phyloP scores from a whole-genome alignment of 2,888 invertebrate species.

The Steromphala cineraria region DNA sequence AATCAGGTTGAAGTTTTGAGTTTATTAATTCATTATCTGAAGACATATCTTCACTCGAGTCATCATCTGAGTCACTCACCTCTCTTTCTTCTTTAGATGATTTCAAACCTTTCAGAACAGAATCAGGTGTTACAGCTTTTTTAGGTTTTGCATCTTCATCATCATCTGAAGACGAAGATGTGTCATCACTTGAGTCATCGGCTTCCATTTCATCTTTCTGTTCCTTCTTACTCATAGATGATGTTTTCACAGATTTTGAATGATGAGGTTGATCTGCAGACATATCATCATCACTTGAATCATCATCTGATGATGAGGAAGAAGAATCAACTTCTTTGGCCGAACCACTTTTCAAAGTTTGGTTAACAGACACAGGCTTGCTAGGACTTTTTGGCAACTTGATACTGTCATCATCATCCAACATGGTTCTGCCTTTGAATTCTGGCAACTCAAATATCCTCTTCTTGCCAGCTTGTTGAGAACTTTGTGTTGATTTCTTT shows the following conservation, averaged over 20 bases:
- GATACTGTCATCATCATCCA: not conserved
- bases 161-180: conserved; percentile 14
- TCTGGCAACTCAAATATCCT: not conserved
- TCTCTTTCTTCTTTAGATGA: too few relatives aligned
- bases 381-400: too few relatives aligned
- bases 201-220: not conserved
- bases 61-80: too few relatives aligned
- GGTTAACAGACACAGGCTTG: too few relatives aligned
- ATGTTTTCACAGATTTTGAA: not conserved
- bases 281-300: too few relatives aligned
- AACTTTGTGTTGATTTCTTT: not conserved
- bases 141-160: conserved; percentile 31
- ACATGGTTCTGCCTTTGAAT: not conserved
- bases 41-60: too few relatives aligned
- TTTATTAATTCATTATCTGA: too few relatives aligned
- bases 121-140: conserved; percentile 41
- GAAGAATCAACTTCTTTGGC: too few relatives aligned
- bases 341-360: too few relatives aligned
- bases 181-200: not conserved
- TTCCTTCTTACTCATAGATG: too few relatives aligned
- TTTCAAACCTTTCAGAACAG: not conserved
- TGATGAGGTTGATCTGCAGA: not conserved
- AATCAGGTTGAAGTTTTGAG: too few relatives aligned
- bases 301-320: too few relatives aligned
- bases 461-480: not conserved